Percentiles rank a stretch among this genome's conserved stretches.
phyloP scores from a whole-genome alignment of 2,888 invertebrate genomes.

The Drosophila infuscata region DNA sequence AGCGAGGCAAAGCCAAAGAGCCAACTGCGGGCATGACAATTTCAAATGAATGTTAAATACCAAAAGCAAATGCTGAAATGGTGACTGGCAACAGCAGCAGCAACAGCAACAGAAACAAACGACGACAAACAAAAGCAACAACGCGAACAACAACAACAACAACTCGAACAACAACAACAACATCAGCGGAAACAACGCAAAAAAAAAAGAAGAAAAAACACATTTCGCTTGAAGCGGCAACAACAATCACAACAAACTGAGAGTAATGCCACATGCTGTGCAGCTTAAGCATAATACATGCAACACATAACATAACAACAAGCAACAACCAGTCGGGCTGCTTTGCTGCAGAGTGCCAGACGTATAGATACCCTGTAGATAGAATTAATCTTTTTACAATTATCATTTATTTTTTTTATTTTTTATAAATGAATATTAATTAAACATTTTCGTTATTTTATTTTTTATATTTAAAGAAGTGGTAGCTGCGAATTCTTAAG shows the following conservation, averaged over 20 bases:
- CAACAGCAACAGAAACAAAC: slow-evolving; percentile 50
- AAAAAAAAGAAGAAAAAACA: slow-evolving; percentile 16
- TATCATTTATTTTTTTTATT: not conserved
- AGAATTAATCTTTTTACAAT: not conserved
- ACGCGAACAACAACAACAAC: slow-evolving; percentile 27
- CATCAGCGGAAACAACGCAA: slow-evolving; percentile 42
- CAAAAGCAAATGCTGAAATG: slow-evolving; percentile 57
- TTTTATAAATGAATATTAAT: not conserved
- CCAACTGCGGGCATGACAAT: slow-evolving; percentile 72
- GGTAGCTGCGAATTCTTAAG: not conserved
- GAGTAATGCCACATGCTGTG: slow-evolving; percentile 66
- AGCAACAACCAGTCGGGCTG: slow-evolving; percentile 26
- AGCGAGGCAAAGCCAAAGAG: slow-evolving; percentile 29
- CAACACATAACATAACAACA: slow-evolving; percentile 46
- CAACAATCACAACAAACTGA: slow-evolving; percentile 31
- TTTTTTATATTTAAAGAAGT: not conserved
- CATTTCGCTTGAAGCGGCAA: slow-evolving; percentile 53
- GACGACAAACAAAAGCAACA: slow-evolving; percentile 53
- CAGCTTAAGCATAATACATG: slow-evolving; percentile 63
- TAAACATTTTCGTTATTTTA: not conserved
- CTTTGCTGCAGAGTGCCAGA: not conserved
- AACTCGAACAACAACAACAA: slow-evolving; percentile 30
- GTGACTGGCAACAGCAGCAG: slow-evolving; percentile 35
- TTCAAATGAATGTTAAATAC: slow-evolving; percentile 78
- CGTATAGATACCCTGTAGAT: not conserved